These are phyloP conservation scores for Muscina levida DNA, from an alignment of 2,888 invertebrate genomes.

Conservation along the genomic window DNA sequence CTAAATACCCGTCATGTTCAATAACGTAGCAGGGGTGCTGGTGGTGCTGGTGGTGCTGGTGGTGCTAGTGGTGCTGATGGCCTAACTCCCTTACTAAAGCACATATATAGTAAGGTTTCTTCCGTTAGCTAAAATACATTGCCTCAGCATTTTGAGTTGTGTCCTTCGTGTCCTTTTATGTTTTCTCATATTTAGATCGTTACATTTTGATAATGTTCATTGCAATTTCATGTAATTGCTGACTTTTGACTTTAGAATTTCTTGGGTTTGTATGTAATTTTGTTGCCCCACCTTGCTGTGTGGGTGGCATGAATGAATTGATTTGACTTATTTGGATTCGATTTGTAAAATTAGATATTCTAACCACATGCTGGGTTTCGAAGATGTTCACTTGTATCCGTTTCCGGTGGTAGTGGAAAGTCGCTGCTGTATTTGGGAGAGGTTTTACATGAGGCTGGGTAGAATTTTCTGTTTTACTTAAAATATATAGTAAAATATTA, in stretches of 20 bases:
- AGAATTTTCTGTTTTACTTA: no score
- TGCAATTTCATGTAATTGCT: conserved; percentile 64
- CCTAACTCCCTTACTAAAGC: background rate
- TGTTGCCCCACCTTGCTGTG: background rate
- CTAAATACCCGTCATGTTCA: conserved; percentile 24
- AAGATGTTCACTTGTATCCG: conserved; percentile 51
- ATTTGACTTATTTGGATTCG: conserved; percentile 61
- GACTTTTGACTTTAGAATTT: conserved; percentile 61
- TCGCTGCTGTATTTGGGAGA: no score
- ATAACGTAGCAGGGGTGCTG: no score
- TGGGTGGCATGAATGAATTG: conserved; percentile 27
- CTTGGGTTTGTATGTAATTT: background rate
- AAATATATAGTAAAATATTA: no score
- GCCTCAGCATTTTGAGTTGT: conserved; percentile 6
- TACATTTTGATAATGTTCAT: conserved; percentile 54
- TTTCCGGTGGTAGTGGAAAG: conserved; percentile 52
- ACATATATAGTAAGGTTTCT: background rate
- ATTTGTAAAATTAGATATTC: conserved; percentile 63
- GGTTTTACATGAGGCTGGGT: no score
- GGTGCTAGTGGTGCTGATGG: no score
- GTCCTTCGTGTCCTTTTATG: background rate
- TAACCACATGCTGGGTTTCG: conserved; percentile 64
- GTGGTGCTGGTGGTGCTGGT: background rate
- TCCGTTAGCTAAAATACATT: background rate
- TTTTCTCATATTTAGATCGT: conserved; percentile 12